Evolutionary conservation across 2,888 invertebrate genomes (phyloP).

Genomic region (Acleris laterana): DNA sequence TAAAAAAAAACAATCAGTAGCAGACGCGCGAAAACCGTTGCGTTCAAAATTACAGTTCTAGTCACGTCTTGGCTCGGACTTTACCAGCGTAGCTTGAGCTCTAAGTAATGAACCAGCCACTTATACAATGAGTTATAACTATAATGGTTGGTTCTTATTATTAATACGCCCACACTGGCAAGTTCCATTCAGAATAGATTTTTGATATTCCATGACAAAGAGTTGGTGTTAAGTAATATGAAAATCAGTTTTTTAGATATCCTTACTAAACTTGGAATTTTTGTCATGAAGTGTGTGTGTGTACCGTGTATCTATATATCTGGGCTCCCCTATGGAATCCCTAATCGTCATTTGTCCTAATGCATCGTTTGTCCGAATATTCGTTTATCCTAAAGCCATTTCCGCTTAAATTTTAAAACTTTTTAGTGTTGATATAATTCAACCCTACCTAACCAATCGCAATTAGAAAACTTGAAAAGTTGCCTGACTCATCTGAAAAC

Average conservation of each 20-base stretch:
- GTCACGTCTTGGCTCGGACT: conserved; percentile 23
- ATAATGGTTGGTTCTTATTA: conserved; percentile 9
- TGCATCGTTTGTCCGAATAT: too few relatives aligned
- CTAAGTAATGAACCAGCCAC: not conserved
- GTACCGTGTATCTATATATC: too few relatives aligned
- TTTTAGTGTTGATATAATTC: too few relatives aligned
- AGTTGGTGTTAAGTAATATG: not conserved
- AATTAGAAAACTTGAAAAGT: too few relatives aligned
- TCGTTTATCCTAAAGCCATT: too few relatives aligned
- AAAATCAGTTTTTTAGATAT: not conserved
- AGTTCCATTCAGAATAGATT: conserved; percentile 20
- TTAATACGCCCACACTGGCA: conserved; percentile 25
- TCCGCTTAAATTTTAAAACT: too few relatives aligned
- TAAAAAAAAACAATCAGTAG: conserved; percentile 23
- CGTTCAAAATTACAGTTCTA: conserved; percentile 28
- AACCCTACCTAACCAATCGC: too few relatives aligned
- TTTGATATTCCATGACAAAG: conserved; percentile 13
- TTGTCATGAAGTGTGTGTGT: too few relatives aligned
- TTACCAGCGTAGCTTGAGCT: conserved; percentile 7
- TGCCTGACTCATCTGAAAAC: too few relatives aligned
- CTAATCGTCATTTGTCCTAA: too few relatives aligned
- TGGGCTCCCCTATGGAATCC: too few relatives aligned
- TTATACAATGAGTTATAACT: not conserved
- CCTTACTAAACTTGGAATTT: not conserved
- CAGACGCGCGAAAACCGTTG: conserved; percentile 31